phyloP scores from a whole-genome alignment of 2,888 invertebrate species.

The Heteropelma amictum region DNA sequence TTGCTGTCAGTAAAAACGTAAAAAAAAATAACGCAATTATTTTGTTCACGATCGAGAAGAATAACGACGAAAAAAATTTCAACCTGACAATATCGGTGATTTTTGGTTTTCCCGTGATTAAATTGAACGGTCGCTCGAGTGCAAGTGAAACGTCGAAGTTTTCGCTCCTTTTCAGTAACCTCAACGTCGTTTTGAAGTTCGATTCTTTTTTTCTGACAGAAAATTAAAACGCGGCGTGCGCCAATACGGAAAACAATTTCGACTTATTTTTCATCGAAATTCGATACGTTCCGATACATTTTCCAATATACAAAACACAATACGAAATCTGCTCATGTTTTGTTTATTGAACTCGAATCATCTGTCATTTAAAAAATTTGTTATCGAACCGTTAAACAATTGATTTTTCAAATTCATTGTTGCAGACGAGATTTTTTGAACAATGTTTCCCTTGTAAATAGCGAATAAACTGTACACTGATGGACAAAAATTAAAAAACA shows the following conservation, averaged over 20 bases:
- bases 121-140: not conserved
- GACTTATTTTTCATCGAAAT: not conserved
- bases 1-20: constrained; percentile 50
- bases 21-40: constrained; percentile 36
- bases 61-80: not conserved
- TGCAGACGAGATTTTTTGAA: no score
- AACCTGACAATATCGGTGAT: not conserved
- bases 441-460: no score
- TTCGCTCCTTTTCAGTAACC: constrained; percentile 52
- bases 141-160: not conserved
- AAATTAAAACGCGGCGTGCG: constrained; percentile 32
- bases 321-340: no score
- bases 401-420: no score
- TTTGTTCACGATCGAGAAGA: not conserved
- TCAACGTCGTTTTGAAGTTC: constrained; percentile 44
- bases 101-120: not conserved
- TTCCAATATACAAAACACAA: not conserved
- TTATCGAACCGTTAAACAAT: no score
- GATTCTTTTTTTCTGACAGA: constrained; percentile 41
- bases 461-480: no score
- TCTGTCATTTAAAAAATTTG: no score
- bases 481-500: no score
- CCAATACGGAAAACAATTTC: constrained; percentile 38
- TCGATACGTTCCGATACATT: not conserved
- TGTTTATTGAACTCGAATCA: no score